Evolutionary conservation across 1,140 invertebrate genomes (phyloP), one percentile per base, ranked within the genome.

Genomic region (Contarinia nasturtii): DNA sequence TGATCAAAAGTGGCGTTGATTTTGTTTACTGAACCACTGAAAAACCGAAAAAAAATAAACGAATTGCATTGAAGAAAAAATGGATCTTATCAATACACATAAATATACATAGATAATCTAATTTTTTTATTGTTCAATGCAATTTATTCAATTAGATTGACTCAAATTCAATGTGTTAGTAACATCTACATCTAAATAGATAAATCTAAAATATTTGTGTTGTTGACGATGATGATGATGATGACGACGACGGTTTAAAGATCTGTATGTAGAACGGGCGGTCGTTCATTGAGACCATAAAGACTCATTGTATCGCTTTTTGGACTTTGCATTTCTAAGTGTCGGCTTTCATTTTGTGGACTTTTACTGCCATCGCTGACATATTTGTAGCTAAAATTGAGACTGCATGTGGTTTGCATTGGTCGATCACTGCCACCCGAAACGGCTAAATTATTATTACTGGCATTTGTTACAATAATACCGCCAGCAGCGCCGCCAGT

Each of bases 181-280:
- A n/a, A n/a, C n/a, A n/a, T n/a, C n/a, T n/a, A n/a, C n/a, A n/a
- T n/a, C n/a, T n/a, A n/a, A n/a, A n/a, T n/a, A n/a, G n/a, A 27
- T 27, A 27, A 27, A 5, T 27, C 10, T 27, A 27, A 27, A 10
- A 5, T 27, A 10, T 27, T 27, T 27, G 10, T 5, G 10, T 27
- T 27, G n/a, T n/a, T n/a, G n/a, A n/a, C n/a, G n/a, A n/a, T n/a
- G n/a, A n/a, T n/a, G n/a, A n/a, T n/a, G n/a, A n/a, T n/a, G n/a
- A n/a, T n/a, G n/a, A n/a, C n/a, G n/a, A 41, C 7, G 10, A 41
- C 10, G 18, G 41, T 43, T 18, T 48, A 48, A 33, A 48, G 37
- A 44, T 48, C 47, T n/a, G 47, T 48, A 34, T 48, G 47, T 2
- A 48, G 15, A 1, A 48, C 41, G 10, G 40, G 47, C 12, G 47